Evolutionary conservation across 2,888 invertebrate genomes (phyloP), one percentile per base, ranked within the genome.

Genomic region (Eilema sororculum): DNA sequence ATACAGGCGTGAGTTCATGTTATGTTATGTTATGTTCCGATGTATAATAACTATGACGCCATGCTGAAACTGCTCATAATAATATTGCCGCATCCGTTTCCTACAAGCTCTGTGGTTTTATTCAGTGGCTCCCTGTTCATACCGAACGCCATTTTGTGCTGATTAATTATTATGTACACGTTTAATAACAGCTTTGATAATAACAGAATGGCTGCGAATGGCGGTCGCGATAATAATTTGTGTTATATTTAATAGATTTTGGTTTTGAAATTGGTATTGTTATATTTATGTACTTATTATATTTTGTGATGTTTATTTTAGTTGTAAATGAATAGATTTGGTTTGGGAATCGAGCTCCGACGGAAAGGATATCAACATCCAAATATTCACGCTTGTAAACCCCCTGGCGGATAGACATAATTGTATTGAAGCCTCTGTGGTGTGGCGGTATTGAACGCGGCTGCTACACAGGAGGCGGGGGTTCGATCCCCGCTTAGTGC

Each of bases 71-170:
- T 37, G 2, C 3, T 33, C 6, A 12, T 5, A 37, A 41, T 41
- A 41, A 16, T 41, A 20, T 28, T 84, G 72, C 83, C 89, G 57
- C 72, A 78, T 90, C 89, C 84, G 80, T 52, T 25, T 20, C 6
- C 5, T 75, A 65, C 1, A 4, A 30, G 65, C 56, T 73, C 77
- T 77, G 0, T 10, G 77, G 22, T 64, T 73, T 91, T 88, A 91
- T 91, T 87, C 82, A 91, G 86, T 90, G 81, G 74, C 81, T 81
- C 83, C 68, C 76, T 87, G 90, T 90, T 89, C 86, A 90, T 89
- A 82, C 82, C 78, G 81, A 78, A 81, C 78, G 78, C 80, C 81
- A 81, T 84, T 74, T 79, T 78, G 74, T 71, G 70, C 79, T 87
- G 84, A 91, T 90, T 89, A 88, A 91, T 91, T 88, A 90, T 87